Evolutionary conservation across 2,888 invertebrate species (phyloP), one percentile per base, ranked within the genome.

Genomic region (Ophion costatus): DNA sequence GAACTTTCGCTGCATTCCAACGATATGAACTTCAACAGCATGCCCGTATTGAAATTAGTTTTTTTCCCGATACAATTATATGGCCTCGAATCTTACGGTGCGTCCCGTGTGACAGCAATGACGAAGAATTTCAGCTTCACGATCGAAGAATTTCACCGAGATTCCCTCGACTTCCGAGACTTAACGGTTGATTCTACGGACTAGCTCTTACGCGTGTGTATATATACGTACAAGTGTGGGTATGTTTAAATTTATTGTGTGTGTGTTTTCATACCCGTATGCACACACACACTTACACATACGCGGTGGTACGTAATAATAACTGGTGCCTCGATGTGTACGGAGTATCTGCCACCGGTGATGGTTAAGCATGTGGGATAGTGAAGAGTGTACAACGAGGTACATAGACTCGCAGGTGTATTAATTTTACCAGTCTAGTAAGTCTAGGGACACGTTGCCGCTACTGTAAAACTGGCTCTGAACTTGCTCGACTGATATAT

Each of bases 101-200:
- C 22, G 57, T 20, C n/a, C 20, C 14, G n/a, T 59, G n/a, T 64
- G 74, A 51, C 51, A 33, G 61, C 29, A 17, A 63, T 51, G 74
- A 75, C 42, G 63, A 75, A 51, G 74, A 75, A 75, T 75, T 70
- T 74, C 33, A 61, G 61, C 33, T 74, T 57, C 14, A 38, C 22
- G 61, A 61, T 61, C 22, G 63, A 75, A 42, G 74, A 75, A 75
- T 75, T 75, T 75, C n/a, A 51, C 20, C 63, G 51, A 75, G 74
- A 75, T 75, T 64, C 74, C 51, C 42, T 42, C 9, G 33, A 33
- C 61, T 61, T 75, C 29, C 71, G 67, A 33, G 73, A 80, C 59
- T 56, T 80, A 80, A 83, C 76, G 80, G 73, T 77, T 73, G 66
- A 77, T 69, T 80, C 42, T 24, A 69, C 42, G 24, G 51, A 63